Percentiles rank a stretch among this genome's conserved stretches.
Conservation (phyloP, 2,888 invertebrate genomes). For the Rhaphigaster nebulosa region DNA sequence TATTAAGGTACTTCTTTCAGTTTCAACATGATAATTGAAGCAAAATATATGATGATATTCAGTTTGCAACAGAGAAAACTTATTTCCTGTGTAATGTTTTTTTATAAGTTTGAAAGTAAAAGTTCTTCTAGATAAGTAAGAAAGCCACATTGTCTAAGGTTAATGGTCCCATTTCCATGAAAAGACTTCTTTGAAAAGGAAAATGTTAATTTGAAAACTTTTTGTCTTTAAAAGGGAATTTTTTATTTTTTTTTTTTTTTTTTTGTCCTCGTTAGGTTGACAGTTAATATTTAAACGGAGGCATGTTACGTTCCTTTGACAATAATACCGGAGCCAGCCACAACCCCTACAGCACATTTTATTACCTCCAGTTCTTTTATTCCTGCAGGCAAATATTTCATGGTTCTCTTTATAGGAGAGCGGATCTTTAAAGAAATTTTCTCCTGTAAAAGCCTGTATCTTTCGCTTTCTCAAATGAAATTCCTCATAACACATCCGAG, state of each 20-base stretch:
- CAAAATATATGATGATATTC: no score
- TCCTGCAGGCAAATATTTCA: not conserved
- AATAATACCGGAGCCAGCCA: not conserved
- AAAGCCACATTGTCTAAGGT: not conserved
- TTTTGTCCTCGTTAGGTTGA: not conserved
- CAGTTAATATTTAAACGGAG: conserved; percentile 18
- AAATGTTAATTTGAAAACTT: conserved; percentile 28
- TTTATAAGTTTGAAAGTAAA: not conserved
- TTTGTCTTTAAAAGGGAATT: not conserved
- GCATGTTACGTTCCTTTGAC: not conserved
- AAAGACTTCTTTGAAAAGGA: conserved; percentile 8
- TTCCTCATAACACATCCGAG: not conserved
- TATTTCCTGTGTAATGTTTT: not conserved
- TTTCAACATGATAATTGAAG: no score
- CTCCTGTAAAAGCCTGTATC: not conserved
- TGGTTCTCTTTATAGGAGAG: not conserved
- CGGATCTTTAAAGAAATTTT: not conserved
- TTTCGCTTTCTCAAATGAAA: not conserved
- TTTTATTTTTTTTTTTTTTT: not conserved
- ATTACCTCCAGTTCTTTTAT: conserved; percentile 16
- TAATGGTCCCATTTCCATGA: conserved; percentile 11
- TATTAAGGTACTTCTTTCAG: no score
- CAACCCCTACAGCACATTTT: not conserved
- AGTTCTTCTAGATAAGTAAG: not conserved
- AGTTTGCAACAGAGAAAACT: not conserved